Percentiles rank a stretch among this genome's conserved stretches.
Evolutionary conservation across 2,113 vertebrate genomes (phyloP).

Genomic region (Aegithalos caudatus): DNA sequence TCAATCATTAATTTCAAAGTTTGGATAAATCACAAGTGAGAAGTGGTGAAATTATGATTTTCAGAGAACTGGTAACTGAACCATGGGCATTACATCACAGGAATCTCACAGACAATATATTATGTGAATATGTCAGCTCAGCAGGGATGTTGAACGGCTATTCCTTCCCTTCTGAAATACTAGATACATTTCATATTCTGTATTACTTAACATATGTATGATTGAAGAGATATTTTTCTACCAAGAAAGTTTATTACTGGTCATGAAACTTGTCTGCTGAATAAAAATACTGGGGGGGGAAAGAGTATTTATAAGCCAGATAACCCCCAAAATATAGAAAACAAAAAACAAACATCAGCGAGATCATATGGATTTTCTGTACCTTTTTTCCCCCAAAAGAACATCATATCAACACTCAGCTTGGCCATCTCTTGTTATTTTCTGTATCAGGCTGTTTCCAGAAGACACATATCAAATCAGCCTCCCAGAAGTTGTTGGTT

Average conservation of each 20-base stretch:
- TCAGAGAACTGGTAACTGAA: not conserved
- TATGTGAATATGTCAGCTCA: not conserved
- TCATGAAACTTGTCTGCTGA: not conserved
- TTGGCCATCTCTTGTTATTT: not conserved
- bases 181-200: not conserved
- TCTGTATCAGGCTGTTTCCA: not conserved
- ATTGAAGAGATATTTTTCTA: not conserved
- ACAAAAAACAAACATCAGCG: not conserved
- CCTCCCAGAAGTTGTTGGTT: not conserved
- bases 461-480: not conserved
- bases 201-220: not conserved
- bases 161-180: not conserved
- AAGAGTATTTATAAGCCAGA: not conserved
- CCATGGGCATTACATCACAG: not conserved
- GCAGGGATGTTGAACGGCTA: not conserved
- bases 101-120: not conserved
- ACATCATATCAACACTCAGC: not conserved
- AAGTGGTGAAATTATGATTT: not conserved
- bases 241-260: not conserved
- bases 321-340: not conserved
- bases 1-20: not conserved
- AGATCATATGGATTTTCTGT: not conserved
- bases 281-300: accelerated
- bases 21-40: not conserved
- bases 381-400: not conserved